phyloP scores from a whole-genome alignment of 2,888 invertebrate genomes.

The Apodemia mormo region DNA sequence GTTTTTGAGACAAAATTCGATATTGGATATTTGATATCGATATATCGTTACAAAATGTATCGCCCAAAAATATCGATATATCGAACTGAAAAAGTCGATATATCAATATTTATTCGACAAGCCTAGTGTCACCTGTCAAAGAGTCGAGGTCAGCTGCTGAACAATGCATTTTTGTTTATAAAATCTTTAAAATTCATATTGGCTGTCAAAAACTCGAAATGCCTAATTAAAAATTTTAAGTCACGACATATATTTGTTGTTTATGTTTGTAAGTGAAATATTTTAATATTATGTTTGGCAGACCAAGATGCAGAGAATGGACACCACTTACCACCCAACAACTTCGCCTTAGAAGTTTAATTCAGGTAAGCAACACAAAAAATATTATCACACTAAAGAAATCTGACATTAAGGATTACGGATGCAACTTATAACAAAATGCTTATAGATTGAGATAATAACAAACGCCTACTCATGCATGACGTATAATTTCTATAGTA shows the following conservation, averaged over 20 bases:
- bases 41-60: too few species aligned
- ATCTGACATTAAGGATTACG: not conserved
- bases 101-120: too few species aligned
- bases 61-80: too few species aligned
- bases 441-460: constrained; percentile 46
- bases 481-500: constrained; percentile 22
- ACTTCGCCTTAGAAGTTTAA: constrained; percentile 89
- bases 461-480: constrained; percentile 58
- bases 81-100: too few species aligned
- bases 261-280: constrained; percentile 36
- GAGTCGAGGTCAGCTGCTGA: constrained; percentile 50
- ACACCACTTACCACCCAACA: constrained; percentile 92
- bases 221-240: constrained; percentile 21
- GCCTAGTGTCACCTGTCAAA: constrained; percentile 27
- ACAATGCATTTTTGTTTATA: constrained; percentile 56
- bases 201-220: constrained; percentile 4
- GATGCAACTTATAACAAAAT: not conserved
- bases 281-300: constrained; percentile 70
- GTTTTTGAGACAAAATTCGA: too few species aligned
- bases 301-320: constrained; percentile 89
- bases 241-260: constrained; percentile 25
- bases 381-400: not conserved
- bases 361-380: constrained; percentile 80
- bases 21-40: too few species aligned
- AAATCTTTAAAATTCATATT: constrained; percentile 28